Evolutionary conservation across 2,888 invertebrate species (phyloP), one percentile per base, ranked within the genome.

Genomic region (Conus canariensis): DNA sequence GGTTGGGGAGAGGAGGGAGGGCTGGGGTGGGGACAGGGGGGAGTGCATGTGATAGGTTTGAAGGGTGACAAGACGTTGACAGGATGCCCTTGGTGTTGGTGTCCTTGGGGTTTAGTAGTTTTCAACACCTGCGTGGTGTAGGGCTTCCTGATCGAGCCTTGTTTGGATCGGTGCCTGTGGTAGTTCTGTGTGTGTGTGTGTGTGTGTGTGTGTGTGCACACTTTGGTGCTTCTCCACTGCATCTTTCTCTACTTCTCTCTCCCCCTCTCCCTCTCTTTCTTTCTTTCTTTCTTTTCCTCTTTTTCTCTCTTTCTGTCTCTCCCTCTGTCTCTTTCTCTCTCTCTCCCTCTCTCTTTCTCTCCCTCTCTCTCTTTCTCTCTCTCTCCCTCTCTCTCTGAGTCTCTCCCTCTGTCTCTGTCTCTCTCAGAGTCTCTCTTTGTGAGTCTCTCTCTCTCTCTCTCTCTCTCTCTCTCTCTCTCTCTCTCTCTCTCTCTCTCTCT

Each of bases 391-490:
- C 70, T 3, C 70, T 70, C 70, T 70, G 22, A 12, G 6, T 70
- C 70, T 70, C 14, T 70, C 70, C 12, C 70, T 70, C n/a, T 70
- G 8, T 70, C 22, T 70, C 70, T 70, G 16, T 70, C 70, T 70
- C 22, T 70, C 70, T 70, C 22, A 12, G 16, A 19, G 12, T 64
- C 64, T 64, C 64, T 64, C 64, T 64, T n/a, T n/a, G n/a, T n/a
- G n/a, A n/a, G n/a, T 70, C 70, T 70, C 22, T 70, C 70, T 70
- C 64, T 64, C 64, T 64, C 64, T 64, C 64, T 64, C 64, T 64
- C 64, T 64, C 64, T 64, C 64, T 77, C 74, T 77, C 74, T 77
- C 74, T 77, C 74, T 77, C 74, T 77, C 74, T 77, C 74, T 77
- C 74, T 77, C 74, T 77, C 74, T 77, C 74, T 77, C 77, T 12